Evolutionary conservation across 35 echinoderm and acorn worm genomes (phyloP).

Genomic region (Holothuria glaberrima): DNA sequence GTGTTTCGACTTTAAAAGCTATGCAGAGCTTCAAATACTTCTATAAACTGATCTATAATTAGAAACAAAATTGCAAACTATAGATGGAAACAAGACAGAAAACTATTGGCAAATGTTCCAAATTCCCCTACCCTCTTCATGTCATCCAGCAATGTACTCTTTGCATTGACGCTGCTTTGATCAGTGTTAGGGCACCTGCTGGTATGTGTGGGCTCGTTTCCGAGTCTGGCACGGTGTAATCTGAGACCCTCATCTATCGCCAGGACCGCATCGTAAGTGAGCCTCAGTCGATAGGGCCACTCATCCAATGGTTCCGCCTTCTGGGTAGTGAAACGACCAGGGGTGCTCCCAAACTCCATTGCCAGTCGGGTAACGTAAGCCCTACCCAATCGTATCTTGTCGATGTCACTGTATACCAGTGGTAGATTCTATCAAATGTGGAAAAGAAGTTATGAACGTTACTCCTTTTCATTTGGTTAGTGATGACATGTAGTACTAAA

Average conservation of each 20-base stretch:
- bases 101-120: no score
- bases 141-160: conserved; percentile 64
- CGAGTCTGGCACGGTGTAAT: conserved; percentile 32
- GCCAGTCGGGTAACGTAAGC: conserved; percentile 83
- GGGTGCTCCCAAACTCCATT: conserved; percentile 61
- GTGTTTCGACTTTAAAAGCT: no score
- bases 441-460: no score
- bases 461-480: no score
- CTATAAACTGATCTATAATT: no score
- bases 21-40: no score
- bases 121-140: conserved; percentile 55
- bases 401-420: conserved; percentile 66
- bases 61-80: no score
- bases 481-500: no score
- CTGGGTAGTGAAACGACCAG: conserved; percentile 62
- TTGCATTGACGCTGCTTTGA: not conserved
- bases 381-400: conserved; percentile 57
- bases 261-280: conserved; percentile 78
- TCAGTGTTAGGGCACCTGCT: conserved; percentile 52
- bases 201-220: conserved; percentile 37
- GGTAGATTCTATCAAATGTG: conserved; percentile 67
- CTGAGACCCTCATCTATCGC: conserved; percentile 54
- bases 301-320: conserved; percentile 82
- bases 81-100: no score
- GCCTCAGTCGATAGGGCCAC: conserved; percentile 79